phyloP scores from a whole-genome alignment of 2,113 vertebrate genomes.

The Mus musculus region DNA sequence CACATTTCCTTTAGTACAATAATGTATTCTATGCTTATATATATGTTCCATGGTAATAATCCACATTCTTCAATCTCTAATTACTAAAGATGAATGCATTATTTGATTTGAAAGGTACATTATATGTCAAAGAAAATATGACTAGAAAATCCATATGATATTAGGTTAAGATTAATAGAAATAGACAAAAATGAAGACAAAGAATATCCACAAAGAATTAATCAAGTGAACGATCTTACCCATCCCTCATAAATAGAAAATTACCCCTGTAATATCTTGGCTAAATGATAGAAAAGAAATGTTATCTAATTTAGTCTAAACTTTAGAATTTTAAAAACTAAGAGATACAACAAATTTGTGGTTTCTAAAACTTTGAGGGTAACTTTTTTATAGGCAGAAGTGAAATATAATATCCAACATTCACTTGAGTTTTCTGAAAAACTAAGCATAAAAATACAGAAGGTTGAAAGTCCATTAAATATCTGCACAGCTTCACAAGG shows the following conservation, averaged over 20 bases:
- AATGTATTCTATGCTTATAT: slow-evolving; percentile 25
- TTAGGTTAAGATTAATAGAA: slow-evolving; percentile 67
- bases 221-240: not conserved
- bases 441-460: not conserved
- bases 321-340: not conserved
- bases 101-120: slow-evolving; percentile 73
- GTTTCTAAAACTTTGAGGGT: not conserved
- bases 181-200: slow-evolving; percentile 39
- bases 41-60: slow-evolving; percentile 15
- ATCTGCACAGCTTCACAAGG: not conserved
- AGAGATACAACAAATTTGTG: not conserved
- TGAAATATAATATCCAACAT: not conserved
- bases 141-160: slow-evolving; percentile 71
- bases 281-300: not conserved
- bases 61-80: not conserved
- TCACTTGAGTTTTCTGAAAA: not conserved
- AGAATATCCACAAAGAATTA: slow-evolving; percentile 9
- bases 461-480: not conserved
- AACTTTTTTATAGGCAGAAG: not conserved
- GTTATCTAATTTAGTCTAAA: not conserved
- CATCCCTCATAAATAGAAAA: not conserved
- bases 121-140: slow-evolving; percentile 63
- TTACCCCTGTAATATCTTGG: not conserved
- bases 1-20: not conserved
- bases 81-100: slow-evolving; percentile 57